Conservation (phyloP, 1,140 invertebrate species). For the Carposina sasakii region DNA sequence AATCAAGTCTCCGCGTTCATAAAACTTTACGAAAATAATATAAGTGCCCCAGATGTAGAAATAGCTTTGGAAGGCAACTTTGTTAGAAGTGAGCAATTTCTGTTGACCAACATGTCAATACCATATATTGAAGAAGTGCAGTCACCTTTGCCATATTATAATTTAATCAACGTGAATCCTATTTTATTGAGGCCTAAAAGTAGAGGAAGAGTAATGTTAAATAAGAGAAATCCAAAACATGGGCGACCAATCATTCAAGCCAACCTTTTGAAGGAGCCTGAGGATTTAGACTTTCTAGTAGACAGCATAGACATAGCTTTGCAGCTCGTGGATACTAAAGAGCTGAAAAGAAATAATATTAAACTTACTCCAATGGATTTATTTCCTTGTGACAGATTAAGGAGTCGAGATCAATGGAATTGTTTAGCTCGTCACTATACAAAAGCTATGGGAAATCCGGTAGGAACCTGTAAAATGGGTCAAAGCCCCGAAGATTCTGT, state of each 20-base stretch:
- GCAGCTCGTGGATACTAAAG: conserved; percentile 58
- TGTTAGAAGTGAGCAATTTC: conserved; percentile 62
- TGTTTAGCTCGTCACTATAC: conserved; percentile 81
- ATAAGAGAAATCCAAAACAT: conserved; percentile 85
- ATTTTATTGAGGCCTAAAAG: conserved; percentile 88
- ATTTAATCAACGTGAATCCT: conserved; percentile 77
- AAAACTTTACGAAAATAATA: conserved; percentile 51
- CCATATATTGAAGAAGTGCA: conserved; percentile 53
- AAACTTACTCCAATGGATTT: conserved; percentile 60
- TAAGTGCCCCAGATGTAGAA: conserved; percentile 60
- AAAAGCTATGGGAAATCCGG: conserved; percentile 74
- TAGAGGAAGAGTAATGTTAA: conserved; percentile 83
- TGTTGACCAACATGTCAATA: conserved; percentile 59
- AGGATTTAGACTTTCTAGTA: conserved; percentile 84
- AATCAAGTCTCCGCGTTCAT: conserved; percentile 60
- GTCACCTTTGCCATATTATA: conserved; percentile 58
- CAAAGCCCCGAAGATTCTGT: conserved; percentile 68
- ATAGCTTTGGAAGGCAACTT: conserved; percentile 59
- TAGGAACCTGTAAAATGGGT: conserved; percentile 76
- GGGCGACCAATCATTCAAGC: conserved; percentile 93
- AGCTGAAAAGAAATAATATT: conserved; percentile 56
- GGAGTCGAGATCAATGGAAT: conserved; percentile 74
- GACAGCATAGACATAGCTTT: conserved; percentile 86
- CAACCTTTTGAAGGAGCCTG: conserved; percentile 88
- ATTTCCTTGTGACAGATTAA: conserved; percentile 60